Conservation (phyloP, 2,888 invertebrate species). For the Frankliniella intonsa region DNA sequence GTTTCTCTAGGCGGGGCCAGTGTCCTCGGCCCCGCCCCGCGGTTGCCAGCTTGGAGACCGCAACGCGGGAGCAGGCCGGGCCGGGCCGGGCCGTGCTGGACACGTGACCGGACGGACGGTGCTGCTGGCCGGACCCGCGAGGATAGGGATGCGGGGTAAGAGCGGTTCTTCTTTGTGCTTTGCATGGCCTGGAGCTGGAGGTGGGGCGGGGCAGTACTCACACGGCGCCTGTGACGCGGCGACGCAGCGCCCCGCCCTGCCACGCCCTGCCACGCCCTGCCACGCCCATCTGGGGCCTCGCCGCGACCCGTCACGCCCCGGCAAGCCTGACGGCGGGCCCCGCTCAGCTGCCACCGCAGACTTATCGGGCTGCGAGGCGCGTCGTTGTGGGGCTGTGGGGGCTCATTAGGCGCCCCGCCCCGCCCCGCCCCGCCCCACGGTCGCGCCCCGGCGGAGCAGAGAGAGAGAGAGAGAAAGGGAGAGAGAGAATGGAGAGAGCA, state of each 20-base stretch:
- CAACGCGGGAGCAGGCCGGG: background rate
- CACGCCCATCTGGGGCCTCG: background rate
- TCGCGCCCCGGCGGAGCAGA: background rate
- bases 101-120: background rate
- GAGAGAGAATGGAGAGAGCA: no score
- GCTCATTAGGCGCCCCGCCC: background rate
- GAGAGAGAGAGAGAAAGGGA: no score
- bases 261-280: background rate
- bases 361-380: background rate
- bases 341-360: background rate
- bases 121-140: background rate
- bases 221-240: background rate
- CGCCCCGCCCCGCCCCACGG: background rate
- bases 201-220: no score
- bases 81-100: background rate
- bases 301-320: background rate
- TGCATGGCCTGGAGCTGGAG: no score
- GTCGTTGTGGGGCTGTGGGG: conserved; percentile 4
- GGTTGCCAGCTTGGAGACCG: background rate
- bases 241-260: background rate
- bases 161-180: no score
- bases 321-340: background rate
- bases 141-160: background rate
- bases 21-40: no score
- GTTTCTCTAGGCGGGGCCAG: no score